These are phyloP conservation scores for Augochlorella aurata DNA, from an alignment of 2,888 invertebrate species.

Conservation along the genomic window DNA sequence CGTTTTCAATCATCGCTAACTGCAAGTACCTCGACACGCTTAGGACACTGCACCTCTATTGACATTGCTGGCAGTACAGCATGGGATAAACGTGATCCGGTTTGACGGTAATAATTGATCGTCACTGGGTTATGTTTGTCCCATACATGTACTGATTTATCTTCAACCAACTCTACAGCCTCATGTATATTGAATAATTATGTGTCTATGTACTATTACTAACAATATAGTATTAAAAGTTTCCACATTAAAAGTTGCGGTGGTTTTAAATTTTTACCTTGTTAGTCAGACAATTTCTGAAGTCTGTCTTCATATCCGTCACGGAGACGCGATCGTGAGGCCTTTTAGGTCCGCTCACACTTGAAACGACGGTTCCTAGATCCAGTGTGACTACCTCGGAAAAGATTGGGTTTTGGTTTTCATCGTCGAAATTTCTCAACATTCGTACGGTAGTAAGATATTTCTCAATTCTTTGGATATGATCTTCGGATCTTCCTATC, in stretches of 20 bases:
- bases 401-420: conserved; percentile 91
- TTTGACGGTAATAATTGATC: conserved; percentile 68
- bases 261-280: conserved; percentile 86
- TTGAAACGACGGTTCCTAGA: conserved; percentile 93
- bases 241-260: neutral
- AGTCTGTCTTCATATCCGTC: conserved; percentile 94
- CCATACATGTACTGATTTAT: conserved; percentile 68
- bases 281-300: conserved; percentile 90
- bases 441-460: conserved; percentile 92
- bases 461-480: conserved; percentile 89
- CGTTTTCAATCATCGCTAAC: conserved; percentile 55
- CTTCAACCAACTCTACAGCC: conserved; percentile 51
- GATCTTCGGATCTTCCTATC: conserved; percentile 90
- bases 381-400: conserved; percentile 94
- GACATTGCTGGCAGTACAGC: conserved; percentile 64
- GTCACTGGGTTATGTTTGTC: conserved; percentile 81
- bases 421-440: conserved; percentile 91
- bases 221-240: neutral
- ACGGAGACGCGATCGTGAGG: conserved; percentile 98
- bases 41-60: neutral
- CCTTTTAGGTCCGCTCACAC: conserved; percentile 97
- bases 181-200: neutral
- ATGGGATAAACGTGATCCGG: conserved; percentile 75
- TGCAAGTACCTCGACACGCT: neutral
- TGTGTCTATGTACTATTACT: neutral